These are phyloP conservation scores for Bos indicus DNA, from an alignment of 2,113 vertebrate species.

Conservation along the genomic window DNA sequence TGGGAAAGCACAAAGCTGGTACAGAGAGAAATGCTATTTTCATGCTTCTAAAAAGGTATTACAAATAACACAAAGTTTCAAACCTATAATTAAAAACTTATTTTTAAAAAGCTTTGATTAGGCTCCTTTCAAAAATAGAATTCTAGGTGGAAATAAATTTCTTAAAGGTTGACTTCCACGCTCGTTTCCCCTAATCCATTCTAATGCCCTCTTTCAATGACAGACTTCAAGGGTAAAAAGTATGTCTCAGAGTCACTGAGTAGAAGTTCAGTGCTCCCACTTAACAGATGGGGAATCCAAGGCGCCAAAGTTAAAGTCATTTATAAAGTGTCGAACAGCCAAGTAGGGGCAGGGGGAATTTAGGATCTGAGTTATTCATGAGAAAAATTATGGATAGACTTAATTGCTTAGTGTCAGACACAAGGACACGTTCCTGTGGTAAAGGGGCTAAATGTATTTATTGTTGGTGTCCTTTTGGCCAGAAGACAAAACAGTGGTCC, in stretches of 20 bases:
- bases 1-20: conserved; percentile 75
- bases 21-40: conserved; percentile 77
- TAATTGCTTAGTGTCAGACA: neutral
- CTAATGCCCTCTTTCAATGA: neutral
- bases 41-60: conserved; percentile 74
- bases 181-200: neutral
- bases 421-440: neutral
- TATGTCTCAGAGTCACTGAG: neutral
- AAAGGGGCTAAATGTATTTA: neutral
- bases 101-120: conserved; percentile 70
- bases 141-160: neutral
- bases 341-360: neutral
- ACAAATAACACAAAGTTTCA: conserved; percentile 67
- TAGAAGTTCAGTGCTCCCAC: neutral
- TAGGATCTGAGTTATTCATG: neutral
- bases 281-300: neutral
- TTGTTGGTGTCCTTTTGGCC: neutral
- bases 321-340: neutral
- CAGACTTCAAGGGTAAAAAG: neutral
- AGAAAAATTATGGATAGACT: neutral
- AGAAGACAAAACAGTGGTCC: neutral
- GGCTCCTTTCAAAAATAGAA: conserved; percentile 56
- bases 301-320: neutral
- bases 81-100: conserved; percentile 73
- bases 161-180: conserved; percentile 43